Conservation (phyloP, 2,888 invertebrate species). For the Aplocera efformata region DNA sequence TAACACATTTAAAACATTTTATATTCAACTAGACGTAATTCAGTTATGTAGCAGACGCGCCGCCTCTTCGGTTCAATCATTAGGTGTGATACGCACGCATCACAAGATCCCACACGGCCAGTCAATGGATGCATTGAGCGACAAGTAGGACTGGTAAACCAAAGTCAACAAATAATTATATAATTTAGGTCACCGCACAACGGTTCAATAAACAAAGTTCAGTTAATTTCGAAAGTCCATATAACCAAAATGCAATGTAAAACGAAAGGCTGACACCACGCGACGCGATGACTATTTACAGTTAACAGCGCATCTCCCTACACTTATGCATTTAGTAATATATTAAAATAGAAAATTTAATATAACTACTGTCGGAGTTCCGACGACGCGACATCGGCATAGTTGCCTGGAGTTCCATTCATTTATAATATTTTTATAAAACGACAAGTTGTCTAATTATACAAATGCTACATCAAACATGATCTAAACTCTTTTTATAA, state of each 20-base stretch:
- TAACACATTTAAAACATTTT: conserved; percentile 80
- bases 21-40: conserved; percentile 76
- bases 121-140: conserved; percentile 53
- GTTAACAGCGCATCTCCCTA: conserved; percentile 59
- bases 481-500: conserved; percentile 60
- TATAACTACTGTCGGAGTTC: conserved; percentile 75
- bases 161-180: conserved; percentile 63
- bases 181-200: conserved; percentile 38
- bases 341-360: conserved; percentile 79
- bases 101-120: conserved; percentile 40
- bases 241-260: conserved; percentile 41
- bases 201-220: conserved; percentile 40
- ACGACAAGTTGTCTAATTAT: conserved; percentile 63
- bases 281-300: conserved; percentile 55
- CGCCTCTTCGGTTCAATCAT: conserved; percentile 56
- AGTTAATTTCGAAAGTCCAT: conserved; percentile 34
- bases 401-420: conserved; percentile 46
- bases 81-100: conserved; percentile 32
- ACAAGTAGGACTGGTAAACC: conserved; percentile 38
- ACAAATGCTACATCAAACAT: conserved; percentile 73
- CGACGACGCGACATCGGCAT: conserved; percentile 55
- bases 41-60: conserved; percentile 55
- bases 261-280: conserved; percentile 39
- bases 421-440: conserved; percentile 53
- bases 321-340: conserved; percentile 61